Conservation (phyloP, 2,113 vertebrate genomes). For the Turnix velox region DNA sequence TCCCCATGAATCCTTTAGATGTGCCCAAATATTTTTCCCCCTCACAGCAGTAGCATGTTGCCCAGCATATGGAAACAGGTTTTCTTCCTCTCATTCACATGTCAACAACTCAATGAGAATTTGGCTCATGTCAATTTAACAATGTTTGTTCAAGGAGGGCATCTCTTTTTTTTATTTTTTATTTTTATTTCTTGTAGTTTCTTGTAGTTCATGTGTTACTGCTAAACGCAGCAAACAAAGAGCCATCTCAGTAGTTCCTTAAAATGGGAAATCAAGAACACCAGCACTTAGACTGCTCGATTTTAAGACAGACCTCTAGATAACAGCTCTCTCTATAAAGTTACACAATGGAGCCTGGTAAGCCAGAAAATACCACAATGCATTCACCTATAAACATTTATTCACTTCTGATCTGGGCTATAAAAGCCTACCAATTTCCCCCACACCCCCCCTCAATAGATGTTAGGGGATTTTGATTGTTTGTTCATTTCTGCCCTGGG, state of each 20-base stretch:
- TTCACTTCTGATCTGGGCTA: neutral
- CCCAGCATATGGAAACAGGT: neutral
- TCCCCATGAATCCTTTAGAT: neutral
- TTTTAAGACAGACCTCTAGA: neutral
- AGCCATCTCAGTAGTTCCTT: neutral
- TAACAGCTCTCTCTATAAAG: neutral
- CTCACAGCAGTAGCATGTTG: neutral
- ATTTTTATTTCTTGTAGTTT: neutral
- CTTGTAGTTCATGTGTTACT: neutral
- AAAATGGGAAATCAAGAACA: neutral
- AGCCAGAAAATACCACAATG: neutral
- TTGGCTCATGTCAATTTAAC: neutral
- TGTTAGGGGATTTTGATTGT: neutral
- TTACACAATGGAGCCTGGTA: neutral
- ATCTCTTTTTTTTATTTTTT: neutral
- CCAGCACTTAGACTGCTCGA: neutral
- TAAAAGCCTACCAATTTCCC: neutral
- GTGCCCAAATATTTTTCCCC: neutral
- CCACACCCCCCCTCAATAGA: neutral
- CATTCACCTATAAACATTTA: neutral
- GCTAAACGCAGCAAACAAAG: neutral
- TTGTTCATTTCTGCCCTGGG: neutral
- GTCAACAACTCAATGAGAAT: neutral
- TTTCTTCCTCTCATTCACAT: neutral
- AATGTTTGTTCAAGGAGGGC: no score